Base-by-base conservation (phyloP, 2,888 invertebrate genomes). In the Platycheirus rosarum region DNA sequence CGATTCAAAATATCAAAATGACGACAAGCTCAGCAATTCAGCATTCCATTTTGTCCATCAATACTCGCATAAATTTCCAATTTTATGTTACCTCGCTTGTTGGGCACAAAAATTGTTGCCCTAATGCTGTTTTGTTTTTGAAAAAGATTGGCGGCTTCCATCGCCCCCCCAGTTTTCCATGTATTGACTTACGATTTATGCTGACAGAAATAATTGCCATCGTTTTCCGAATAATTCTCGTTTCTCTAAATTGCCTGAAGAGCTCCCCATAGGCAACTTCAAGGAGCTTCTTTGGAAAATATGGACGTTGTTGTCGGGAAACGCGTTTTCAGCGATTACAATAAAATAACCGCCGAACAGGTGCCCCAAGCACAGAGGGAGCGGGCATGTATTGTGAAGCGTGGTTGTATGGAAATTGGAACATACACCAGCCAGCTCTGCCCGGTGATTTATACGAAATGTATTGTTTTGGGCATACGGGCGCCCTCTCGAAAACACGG, bases 341-440 rank as follows among this genome's bases (percentile, higher is more conserved):
- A 82, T 82, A 82, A 82, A 82, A 82, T 82, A 82, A 82, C 77
- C 77, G 77, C 77, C 82, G 77, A 82, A 82, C 82, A 82, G 82
- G 82, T 82, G 82, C 82, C 82, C 73, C 26, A 8, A 65, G 37
- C 68, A 68, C 26, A 65, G 51, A 71, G 29, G 29, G 57, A 70
- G 63, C 63, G 70, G 77, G 70, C 77, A 68, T 46, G 1, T 8
- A 3, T 32, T 8, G 7, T 7, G 8, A 74, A 62, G 63, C 62
- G 70, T 76, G 70, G 60, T n/a, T n/a, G n/a, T n/a, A n/a, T n/a
- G n/a, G n/a, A n/a, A n/a, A n/a, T n/a, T 70, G 65, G 51, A 63
- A 66, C 76, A 66, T 82, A 71, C 82, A 82, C 77, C 68, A 77
- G 82, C 82, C n/a, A n/a, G n/a, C n/a, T n/a, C n/a, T 71, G 23